Conservation (phyloP, 2,797 vertebrate genomes). For the Rallus crepitans region DNA sequence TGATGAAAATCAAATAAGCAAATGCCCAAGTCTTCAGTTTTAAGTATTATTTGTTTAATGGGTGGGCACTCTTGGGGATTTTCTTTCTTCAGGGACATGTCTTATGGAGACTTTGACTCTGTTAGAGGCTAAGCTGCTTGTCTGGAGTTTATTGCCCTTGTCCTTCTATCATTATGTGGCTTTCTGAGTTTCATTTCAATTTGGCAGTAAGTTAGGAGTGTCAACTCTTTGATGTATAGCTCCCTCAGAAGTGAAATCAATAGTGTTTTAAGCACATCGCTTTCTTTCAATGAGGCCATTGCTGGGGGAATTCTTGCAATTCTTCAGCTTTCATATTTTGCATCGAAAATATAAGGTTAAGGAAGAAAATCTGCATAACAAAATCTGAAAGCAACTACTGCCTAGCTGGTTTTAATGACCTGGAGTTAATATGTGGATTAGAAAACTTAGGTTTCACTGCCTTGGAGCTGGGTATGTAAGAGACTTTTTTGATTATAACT, state of each 20-base stretch:
- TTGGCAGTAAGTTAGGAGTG: not conserved
- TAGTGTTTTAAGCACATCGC: not conserved
- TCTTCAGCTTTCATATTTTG: not conserved
- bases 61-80: not conserved
- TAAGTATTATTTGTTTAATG: not conserved
- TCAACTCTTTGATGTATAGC: constrained; percentile 8
- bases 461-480: not conserved
- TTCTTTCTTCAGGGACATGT: not conserved
- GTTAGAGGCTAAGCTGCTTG: not conserved
- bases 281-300: not conserved
- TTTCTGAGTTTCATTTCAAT: constrained; percentile 53
- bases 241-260: constrained; percentile 42
- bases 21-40: not conserved
- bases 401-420: not conserved
- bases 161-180: constrained; percentile 3
- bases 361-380: not conserved
- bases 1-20: not conserved
- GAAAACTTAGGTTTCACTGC: not conserved
- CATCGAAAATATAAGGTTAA: not conserved
- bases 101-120: not conserved
- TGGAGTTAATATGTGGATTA: not conserved
- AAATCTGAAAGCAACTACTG: not conserved
- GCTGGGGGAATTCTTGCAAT: not conserved
- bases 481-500: not conserved
- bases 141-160: constrained; percentile 15